Evolutionary conservation across 2,113 vertebrate genomes (phyloP).

Genomic region (Echinops telfairi): DNA sequence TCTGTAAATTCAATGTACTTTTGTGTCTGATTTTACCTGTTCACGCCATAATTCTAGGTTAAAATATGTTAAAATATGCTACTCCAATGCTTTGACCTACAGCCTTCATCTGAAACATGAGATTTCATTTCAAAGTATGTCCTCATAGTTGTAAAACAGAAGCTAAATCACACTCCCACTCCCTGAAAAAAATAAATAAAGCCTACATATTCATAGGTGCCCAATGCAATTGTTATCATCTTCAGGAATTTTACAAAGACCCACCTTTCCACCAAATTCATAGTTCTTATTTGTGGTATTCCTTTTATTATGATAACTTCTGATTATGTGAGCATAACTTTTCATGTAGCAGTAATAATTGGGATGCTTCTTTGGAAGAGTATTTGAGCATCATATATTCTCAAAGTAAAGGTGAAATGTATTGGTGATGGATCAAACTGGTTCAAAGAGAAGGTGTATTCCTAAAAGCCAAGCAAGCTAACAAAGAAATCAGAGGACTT

Average conservation of each 20-base stretch:
- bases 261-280: background rate
- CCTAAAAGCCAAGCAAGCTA: slow-evolving; percentile 10
- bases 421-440: background rate
- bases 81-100: background rate
- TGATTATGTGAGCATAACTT: background rate
- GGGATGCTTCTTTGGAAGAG: background rate
- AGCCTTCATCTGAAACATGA: slow-evolving; percentile 13
- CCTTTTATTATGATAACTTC: background rate
- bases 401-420: background rate
- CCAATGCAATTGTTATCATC: background rate
- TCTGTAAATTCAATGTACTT: slow-evolving; percentile 3
- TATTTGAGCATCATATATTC: background rate
- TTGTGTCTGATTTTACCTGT: background rate
- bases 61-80: background rate
- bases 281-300: background rate
- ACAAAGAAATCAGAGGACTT: background rate
- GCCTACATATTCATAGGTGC: background rate
- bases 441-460: background rate
- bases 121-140: background rate
- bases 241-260: background rate
- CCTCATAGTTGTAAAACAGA: background rate
- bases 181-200: background rate
- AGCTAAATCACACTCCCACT: background rate
- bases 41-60: background rate
- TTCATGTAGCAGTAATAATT: background rate